Percentiles rank a stretch among this genome's conserved stretches.
phyloP scores from a whole-genome alignment of 2,888 invertebrate genomes.

The Agonopterix heracliana region DNA sequence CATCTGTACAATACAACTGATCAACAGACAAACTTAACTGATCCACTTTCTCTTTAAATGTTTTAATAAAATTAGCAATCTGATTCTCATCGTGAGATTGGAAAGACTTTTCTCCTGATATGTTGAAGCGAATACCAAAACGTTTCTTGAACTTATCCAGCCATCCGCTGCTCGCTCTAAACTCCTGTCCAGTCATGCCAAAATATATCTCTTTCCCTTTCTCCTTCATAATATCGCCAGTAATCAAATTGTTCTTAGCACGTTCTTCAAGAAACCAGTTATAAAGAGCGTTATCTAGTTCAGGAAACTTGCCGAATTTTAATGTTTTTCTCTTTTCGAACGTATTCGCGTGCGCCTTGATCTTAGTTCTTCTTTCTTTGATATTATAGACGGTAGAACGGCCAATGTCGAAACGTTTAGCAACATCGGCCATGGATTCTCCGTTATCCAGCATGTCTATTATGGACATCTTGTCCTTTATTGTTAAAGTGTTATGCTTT shows the following conservation, averaged over 20 bases:
- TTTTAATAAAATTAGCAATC: slow-evolving; percentile 17
- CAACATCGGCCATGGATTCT: background rate
- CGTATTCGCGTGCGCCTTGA: slow-evolving; percentile 20
- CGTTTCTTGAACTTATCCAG: slow-evolving; percentile 33
- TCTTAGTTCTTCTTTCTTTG: slow-evolving; percentile 18
- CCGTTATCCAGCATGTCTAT: slow-evolving; percentile 2
- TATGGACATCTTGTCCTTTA: slow-evolving; percentile 1
- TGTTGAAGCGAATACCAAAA: slow-evolving; percentile 20
- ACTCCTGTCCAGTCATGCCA: slow-evolving; percentile 27
- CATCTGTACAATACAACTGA: slow-evolving; percentile 26
- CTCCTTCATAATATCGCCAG: slow-evolving; percentile 25
- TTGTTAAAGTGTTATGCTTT: slow-evolving; percentile 1
- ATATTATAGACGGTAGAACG: slow-evolving; percentile 2
- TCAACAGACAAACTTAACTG: slow-evolving; percentile 23
- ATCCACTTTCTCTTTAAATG: slow-evolving; percentile 23
- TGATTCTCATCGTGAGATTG: slow-evolving; percentile 11
- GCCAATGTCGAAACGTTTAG: background rate
- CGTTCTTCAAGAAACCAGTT: slow-evolving; percentile 24
- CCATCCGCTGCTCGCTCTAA: slow-evolving; percentile 32
- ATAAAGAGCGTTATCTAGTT: slow-evolving; percentile 25
- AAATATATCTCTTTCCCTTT: slow-evolving; percentile 29
- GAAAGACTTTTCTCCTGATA: slow-evolving; percentile 17
- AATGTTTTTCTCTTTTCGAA: slow-evolving; percentile 26
- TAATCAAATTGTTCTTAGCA: slow-evolving; percentile 23
- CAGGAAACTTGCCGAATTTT: slow-evolving; percentile 24